phyloP scores from a whole-genome alignment of 2,797 vertebrate species.

The Hyperoplus lanceolatus region DNA sequence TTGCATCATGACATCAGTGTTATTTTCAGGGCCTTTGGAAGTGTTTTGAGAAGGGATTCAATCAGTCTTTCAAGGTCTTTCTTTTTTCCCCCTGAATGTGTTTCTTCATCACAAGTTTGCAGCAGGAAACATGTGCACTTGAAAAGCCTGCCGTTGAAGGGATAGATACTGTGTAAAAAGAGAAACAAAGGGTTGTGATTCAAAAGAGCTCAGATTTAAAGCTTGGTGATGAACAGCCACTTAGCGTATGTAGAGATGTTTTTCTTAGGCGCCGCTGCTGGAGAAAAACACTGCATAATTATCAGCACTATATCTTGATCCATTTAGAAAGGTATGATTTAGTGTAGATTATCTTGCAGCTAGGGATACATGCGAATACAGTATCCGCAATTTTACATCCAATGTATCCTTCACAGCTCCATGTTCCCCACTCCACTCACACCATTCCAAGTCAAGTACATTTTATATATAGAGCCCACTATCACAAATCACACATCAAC shows the following conservation, averaged over 20 bases:
- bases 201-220: neutral
- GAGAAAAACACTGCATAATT: neutral
- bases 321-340: neutral
- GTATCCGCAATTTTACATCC: neutral
- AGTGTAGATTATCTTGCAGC: neutral
- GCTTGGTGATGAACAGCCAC: neutral
- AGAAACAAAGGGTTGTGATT: neutral
- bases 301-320: neutral
- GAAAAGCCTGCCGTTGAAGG: conserved; percentile 8
- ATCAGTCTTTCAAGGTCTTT: conserved; percentile 8
- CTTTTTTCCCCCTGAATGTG: conserved; percentile 13
- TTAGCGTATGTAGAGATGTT: neutral
- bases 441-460: neutral
- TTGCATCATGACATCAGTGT: conserved; percentile 60
- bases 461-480: no score
- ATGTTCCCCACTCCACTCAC: neutral
- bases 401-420: neutral
- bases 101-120: conserved; percentile 17
- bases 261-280: neutral
- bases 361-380: neutral
- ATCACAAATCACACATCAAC: no score
- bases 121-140: conserved; percentile 11
- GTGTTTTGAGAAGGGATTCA: conserved; percentile 28
- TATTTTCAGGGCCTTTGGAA: conserved; percentile 33
- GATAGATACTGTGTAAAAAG: neutral